Conservation (phyloP, 2,113 vertebrate genomes). For the Onychostruthus taczanowskii region DNA sequence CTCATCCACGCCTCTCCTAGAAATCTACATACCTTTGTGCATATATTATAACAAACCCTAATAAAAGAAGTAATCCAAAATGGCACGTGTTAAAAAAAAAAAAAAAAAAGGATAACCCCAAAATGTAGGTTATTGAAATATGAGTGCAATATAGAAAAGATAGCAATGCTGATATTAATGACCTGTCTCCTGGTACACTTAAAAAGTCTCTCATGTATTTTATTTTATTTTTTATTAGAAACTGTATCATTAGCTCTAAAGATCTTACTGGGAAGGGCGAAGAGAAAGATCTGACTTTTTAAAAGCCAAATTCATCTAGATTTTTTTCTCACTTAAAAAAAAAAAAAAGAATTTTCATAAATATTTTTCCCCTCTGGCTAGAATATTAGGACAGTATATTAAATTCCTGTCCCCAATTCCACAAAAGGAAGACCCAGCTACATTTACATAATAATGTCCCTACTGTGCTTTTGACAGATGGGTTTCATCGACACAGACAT, state of each 20-base stretch:
- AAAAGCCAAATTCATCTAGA: slow-evolving; percentile 39
- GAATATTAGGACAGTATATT: slow-evolving; percentile 84
- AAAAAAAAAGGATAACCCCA: slow-evolving; percentile 52
- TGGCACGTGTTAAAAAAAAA: slow-evolving; percentile 58
- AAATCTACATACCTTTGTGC: slow-evolving; percentile 65
- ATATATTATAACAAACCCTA: slow-evolving; percentile 73
- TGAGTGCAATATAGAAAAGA: slow-evolving; percentile 79
- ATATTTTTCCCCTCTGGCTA: slow-evolving; percentile 73
- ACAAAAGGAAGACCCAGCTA: slow-evolving; percentile 76
- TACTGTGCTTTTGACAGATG: slow-evolving; percentile 83
- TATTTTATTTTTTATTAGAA: slow-evolving; percentile 81
- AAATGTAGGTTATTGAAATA: slow-evolving; percentile 81
- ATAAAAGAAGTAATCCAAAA: slow-evolving; percentile 79
- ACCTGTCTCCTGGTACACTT: slow-evolving; percentile 69
- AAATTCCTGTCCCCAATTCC: slow-evolving; percentile 68
- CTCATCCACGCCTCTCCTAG: not conserved
- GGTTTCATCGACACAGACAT: slow-evolving; percentile 81
- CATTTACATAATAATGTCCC: slow-evolving; percentile 87
- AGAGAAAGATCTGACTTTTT: slow-evolving; percentile 62
- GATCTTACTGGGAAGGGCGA: slow-evolving; percentile 38
- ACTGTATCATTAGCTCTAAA: slow-evolving; percentile 75
- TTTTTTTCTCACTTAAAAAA: not conserved
- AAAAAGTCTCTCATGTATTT: slow-evolving; percentile 74
- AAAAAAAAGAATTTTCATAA: slow-evolving; percentile 66
- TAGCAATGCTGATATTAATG: slow-evolving; percentile 75